Percentiles rank a stretch among this genome's conserved stretches.
Evolutionary conservation across 2,888 invertebrate species (phyloP).

Genomic region (Cephus pygmeus): DNA sequence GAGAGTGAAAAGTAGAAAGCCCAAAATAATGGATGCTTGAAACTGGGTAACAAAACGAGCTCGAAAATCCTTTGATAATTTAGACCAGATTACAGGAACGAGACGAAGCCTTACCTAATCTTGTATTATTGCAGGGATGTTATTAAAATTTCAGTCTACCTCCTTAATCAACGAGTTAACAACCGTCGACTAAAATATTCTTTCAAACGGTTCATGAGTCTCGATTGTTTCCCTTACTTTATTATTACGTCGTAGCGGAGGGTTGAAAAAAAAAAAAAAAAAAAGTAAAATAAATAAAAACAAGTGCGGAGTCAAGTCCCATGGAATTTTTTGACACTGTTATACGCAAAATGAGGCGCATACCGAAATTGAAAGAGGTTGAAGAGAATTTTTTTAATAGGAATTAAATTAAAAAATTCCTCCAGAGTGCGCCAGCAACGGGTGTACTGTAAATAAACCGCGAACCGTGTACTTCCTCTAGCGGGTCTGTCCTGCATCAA

Average conservation of each 20-base stretch:
- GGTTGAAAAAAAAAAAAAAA: too few relatives aligned
- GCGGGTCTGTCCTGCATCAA: constrained; percentile 3
- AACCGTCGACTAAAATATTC: constrained; percentile 21
- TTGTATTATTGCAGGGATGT: constrained; percentile 52
- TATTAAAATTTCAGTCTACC: constrained; percentile 45
- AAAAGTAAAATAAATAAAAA: too few relatives aligned
- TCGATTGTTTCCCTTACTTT: not conserved
- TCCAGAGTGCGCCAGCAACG: constrained; percentile 12
- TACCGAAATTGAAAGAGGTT: not conserved
- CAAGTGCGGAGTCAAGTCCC: too few relatives aligned
- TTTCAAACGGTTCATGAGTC: not conserved
- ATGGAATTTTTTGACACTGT: too few relatives aligned
- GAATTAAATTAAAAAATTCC: constrained; percentile 24
- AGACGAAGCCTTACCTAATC: constrained; percentile 20
- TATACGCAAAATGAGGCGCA: not conserved
- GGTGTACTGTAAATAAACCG: constrained; percentile 8
- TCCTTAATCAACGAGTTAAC: constrained; percentile 54
- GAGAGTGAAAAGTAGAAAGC: not conserved
- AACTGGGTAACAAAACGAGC: not conserved
- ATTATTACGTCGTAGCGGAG: too few relatives aligned
- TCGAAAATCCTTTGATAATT: constrained; percentile 47
- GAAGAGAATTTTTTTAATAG: constrained; percentile 8
- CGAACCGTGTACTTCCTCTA: constrained; percentile 1
- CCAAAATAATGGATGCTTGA: constrained; percentile 14
- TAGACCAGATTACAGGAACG: constrained; percentile 39